Evolutionary conservation across 1,140 invertebrate genomes (phyloP), one percentile per base, ranked within the genome.

Genomic region (Heliconius hermathena): DNA sequence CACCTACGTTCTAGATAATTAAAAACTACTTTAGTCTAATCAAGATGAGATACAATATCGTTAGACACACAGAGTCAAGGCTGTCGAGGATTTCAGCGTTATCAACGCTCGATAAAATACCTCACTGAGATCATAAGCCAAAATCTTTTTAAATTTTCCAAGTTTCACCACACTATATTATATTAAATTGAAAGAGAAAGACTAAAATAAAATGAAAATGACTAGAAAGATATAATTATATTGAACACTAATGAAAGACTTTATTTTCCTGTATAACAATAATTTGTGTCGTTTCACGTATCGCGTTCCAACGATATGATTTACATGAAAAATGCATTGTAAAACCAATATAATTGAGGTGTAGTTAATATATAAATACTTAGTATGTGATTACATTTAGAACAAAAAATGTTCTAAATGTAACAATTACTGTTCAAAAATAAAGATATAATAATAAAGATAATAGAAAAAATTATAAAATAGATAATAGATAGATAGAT

Each of bases 81-180:
- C 82, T 87, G 81, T 75, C 79, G 82, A 83, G 79, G 81, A 87
- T 84, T 86, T 84, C 73, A 11, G 38, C 71, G 71, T 88, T 89
- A 89, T 85, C 85, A 83, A 60, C 20, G 46, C 38, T 26, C 26
- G 84, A 85, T 88, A 84, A 86, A 82, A 81, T 80, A 54, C 72
- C 79, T 80, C 70, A 36, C 78, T 80, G 76, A 76, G 74, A 38
- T 66, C 66, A 38, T 76, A 76, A 76, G 74, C 74, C 66, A 76
- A 76, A 76, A 66, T 76, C 74, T 70, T 76, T 46, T 70, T 26
- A 76, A 46, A 76, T 75, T 74, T 33, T 66, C 1, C 0, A 66
- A 26, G 3, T 66, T 66, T 29, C 3, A 26, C 22, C 20, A 3
- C 11, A 66, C 49, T 52, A 52, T 52, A 8, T 52, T 52, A 52